Base-by-base conservation (phyloP, 1,140 invertebrate genomes). In the Drosophila novamexicana region DNA sequence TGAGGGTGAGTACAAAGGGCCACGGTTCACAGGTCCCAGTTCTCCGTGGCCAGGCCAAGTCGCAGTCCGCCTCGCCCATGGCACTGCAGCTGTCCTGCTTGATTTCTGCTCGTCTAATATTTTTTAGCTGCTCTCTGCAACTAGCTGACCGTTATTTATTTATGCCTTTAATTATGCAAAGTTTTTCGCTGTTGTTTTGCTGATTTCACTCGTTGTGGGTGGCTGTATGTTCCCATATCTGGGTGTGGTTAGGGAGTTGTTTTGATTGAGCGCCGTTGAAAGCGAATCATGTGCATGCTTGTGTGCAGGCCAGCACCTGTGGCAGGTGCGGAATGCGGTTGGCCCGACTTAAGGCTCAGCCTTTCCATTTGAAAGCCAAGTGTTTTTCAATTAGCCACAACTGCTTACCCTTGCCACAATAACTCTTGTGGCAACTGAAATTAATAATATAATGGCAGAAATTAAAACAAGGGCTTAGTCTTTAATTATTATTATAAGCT, bases 1-100 rank as follows among this genome's bases (percentile, higher is more conserved):
- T 8, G 96, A 97, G 97, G 97, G 97, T 97, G 94, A 93, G 93
- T 86, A 76, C 49, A 52, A 50, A 49, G 22, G 18, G 39, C 9
- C 16, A 54, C 8, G 1, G 40, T 49, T 36, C 16, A 10, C 10
- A 7, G 57, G 29, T 53, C 57, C 9, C 37, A 34, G 47, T 40
- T 40, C 40, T 52, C 52, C 34, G 10, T 58, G 29, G 58, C 34
- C 50, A 52, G 37, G 77, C 73, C 71, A 76, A 78, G 54, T 65
- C 52, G 66, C 75, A 75, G 72, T 68, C 79, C 63, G 32, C 39
- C 65, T 88, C 77, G 79, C 81, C 81, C 74, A 42, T 52, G 64
- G 50, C 66, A 49, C 5, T 12, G 37, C 37, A n/a, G 29, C 61
- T 74, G 71, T 85, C 75, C 71, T 56, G 57, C 58, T 63, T 73